These are phyloP conservation scores for Sterrhoptilus dennistouni DNA, from an alignment of 2,113 vertebrate species.

Conservation along the genomic window DNA sequence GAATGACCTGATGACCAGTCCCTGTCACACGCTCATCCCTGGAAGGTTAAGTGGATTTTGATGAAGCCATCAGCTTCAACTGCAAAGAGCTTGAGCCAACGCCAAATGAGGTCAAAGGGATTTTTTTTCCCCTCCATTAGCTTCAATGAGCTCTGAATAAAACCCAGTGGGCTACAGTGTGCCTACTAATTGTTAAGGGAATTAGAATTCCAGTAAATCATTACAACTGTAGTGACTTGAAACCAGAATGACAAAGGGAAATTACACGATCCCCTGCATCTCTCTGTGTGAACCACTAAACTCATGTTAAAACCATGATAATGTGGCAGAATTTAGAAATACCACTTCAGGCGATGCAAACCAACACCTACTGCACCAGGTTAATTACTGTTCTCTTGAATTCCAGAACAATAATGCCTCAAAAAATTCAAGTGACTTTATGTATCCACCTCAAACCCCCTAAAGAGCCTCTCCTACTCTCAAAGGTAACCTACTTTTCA, in stretches of 20 bases:
- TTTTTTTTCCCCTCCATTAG: slow-evolving; percentile 27
- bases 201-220: slow-evolving; percentile 25
- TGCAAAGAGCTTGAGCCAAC: slow-evolving; percentile 7
- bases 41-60: slow-evolving; percentile 57
- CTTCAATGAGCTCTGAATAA: slow-evolving; percentile 23
- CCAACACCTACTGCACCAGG: neutral
- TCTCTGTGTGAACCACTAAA: neutral
- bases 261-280: neutral
- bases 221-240: neutral
- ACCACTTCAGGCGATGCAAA: neutral
- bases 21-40: neutral
- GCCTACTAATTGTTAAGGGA: slow-evolving; percentile 18
- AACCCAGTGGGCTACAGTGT: neutral
- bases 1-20: neutral
- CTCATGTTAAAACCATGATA: neutral
- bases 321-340: neutral
- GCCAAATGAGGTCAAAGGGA: slow-evolving; percentile 43
- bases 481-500: neutral
- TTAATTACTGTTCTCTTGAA: neutral
- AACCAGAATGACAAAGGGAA: neutral
- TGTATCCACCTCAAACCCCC: neutral
- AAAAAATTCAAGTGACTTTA: neutral
- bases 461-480: neutral
- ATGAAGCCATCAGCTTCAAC: slow-evolving; percentile 38
- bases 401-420: neutral